A percentile compares a stretch with the other conserved stretches of the same genome.
These are phyloP conservation scores for Spinus pinus DNA, from an alignment of 2,797 vertebrate species.

Conservation along the genomic window DNA sequence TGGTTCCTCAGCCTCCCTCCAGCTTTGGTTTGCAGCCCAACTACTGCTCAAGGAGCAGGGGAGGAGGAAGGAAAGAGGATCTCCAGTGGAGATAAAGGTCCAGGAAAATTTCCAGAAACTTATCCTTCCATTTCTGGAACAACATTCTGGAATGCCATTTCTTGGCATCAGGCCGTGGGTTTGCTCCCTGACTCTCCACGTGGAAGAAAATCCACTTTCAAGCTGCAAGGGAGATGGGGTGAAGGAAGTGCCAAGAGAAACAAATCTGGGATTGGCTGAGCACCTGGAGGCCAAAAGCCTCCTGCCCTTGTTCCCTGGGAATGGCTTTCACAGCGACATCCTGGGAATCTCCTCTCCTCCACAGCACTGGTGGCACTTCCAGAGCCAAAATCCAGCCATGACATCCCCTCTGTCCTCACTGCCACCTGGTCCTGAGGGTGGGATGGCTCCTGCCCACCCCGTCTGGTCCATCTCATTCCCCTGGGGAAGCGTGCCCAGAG, in stretches of 20 bases:
- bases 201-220: neutral
- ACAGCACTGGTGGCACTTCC: neutral
- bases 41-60: neutral
- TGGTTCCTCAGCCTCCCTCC: neutral
- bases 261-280: neutral
- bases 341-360: neutral
- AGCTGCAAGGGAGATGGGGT: neutral
- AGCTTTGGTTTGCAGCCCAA: neutral
- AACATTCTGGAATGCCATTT: neutral
- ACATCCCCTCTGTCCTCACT: neutral
- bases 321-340: neutral
- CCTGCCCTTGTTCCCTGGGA: neutral
- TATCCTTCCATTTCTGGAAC: neutral
- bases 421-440: neutral
- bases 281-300: neutral
- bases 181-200: neutral
- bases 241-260: neutral
- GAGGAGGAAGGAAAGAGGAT: neutral
- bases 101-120: accelerated
- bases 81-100: neutral
- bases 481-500: neutral
- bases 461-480: neutral
- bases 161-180: neutral
- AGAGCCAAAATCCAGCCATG: neutral
- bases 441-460: neutral